These are phyloP conservation scores for Limanda limanda DNA, from an alignment of 2,113 vertebrate species.

Conservation along the genomic window DNA sequence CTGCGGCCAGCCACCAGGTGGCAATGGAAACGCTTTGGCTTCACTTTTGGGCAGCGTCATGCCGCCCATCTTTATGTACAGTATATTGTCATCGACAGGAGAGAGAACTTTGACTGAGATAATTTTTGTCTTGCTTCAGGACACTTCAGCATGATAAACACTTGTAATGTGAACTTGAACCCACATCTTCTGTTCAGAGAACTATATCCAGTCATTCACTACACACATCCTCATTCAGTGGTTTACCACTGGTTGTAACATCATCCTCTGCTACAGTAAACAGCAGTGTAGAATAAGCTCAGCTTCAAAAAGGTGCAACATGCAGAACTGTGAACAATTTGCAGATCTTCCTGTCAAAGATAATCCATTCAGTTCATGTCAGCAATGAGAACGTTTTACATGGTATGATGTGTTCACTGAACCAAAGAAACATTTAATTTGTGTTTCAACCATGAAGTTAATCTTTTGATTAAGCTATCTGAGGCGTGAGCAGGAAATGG, in stretches of 20 bases:
- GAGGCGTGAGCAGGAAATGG: neutral
- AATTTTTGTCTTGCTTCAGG: too few relatives aligned
- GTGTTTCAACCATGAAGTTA: slow-evolving; percentile 4
- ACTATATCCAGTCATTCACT: neutral
- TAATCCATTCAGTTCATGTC: slow-evolving; percentile 1
- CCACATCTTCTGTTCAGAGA: neutral
- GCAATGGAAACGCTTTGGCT: too few relatives aligned
- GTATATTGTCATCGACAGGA: too few relatives aligned
- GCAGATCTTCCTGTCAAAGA: neutral
- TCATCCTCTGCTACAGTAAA: neutral
- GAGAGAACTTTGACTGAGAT: too few relatives aligned
- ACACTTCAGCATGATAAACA: too few relatives aligned
- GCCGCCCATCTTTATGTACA: too few relatives aligned
- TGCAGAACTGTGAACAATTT: neutral
- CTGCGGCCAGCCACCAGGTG: too few relatives aligned
- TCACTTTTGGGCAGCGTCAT: too few relatives aligned
- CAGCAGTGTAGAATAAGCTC: neutral
- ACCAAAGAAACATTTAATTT: neutral
- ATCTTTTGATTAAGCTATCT: neutral
- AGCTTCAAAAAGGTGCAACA: neutral
- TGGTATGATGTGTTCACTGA: neutral
- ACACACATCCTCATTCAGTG: neutral
- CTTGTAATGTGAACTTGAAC: too few relatives aligned
- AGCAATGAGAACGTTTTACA: neutral
- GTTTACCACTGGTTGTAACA: neutral